Evolutionary conservation across 1,140 invertebrate genomes (phyloP).

Genomic region (Papilio polytes): DNA sequence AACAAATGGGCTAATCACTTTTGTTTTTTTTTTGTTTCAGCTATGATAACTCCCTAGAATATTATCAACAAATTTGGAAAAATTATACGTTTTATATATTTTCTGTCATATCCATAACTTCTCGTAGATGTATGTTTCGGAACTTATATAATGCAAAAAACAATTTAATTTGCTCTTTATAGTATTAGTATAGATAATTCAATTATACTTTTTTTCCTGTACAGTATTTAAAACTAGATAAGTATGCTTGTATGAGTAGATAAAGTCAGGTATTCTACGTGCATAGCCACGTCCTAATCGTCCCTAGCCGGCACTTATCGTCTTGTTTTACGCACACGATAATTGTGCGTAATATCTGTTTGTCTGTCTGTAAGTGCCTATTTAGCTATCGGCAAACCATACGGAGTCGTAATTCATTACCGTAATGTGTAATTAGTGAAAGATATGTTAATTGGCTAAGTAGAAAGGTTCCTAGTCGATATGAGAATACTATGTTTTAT

Average conservation of each 20-base stretch:
- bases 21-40: too few species aligned
- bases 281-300: neutral
- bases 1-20: too few species aligned
- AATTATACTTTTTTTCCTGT: too few species aligned
- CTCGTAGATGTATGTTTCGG: too few species aligned
- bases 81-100: too few species aligned
- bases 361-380: conserved; percentile 25
- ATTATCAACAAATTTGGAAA: too few species aligned
- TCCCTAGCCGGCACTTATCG: conserved; percentile 35
- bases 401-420: neutral
- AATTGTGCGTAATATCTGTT: conserved; percentile 37
- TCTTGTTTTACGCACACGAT: conserved; percentile 21
- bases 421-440: conserved; percentile 31
- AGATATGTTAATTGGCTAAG: conserved; percentile 16
- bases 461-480: neutral
- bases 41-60: too few species aligned
- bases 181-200: too few species aligned
- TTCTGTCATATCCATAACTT: too few species aligned
- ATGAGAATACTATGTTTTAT: neutral
- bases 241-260: neutral
- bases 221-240: neutral
- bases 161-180: too few species aligned
- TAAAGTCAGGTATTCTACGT: conserved; percentile 2
- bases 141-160: too few species aligned
- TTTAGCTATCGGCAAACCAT: conserved; percentile 15